Conservation (phyloP, 35 echinoderm and acorn worm genomes). For the Hemicentrotus pulcherrimus region DNA sequence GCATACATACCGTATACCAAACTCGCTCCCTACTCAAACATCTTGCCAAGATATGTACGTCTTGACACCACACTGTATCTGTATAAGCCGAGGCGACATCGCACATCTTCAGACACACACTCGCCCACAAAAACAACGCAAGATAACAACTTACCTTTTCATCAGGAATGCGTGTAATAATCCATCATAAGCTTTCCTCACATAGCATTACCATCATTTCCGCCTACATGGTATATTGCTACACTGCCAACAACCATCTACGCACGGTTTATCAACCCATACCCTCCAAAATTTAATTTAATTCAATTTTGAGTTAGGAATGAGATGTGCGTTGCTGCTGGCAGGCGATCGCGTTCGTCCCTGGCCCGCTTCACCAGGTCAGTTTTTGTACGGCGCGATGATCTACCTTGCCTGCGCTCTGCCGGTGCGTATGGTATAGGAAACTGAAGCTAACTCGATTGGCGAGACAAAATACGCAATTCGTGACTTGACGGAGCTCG, state of each 20-base stretch:
- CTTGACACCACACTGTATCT: neutral
- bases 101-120: neutral
- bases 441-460: neutral
- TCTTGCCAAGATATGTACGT: neutral
- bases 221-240: neutral
- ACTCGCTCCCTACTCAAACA: neutral
- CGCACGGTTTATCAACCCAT: constrained; percentile 1
- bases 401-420: neutral
- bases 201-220: neutral
- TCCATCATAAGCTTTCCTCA: neutral
- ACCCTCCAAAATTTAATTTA: neutral
- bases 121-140: neutral
- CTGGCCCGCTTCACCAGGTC: neutral
- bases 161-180: neutral
- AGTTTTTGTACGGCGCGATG: neutral
- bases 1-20: neutral
- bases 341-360: neutral
- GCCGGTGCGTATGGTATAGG: neutral
- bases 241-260: neutral
- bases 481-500: neutral
- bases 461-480: neutral
- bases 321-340: neutral
- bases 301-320: neutral
- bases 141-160: neutral
- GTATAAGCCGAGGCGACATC: neutral